Base-by-base conservation (phyloP, 2,113 vertebrate genomes). In the Pygathrix nemaeus region DNA sequence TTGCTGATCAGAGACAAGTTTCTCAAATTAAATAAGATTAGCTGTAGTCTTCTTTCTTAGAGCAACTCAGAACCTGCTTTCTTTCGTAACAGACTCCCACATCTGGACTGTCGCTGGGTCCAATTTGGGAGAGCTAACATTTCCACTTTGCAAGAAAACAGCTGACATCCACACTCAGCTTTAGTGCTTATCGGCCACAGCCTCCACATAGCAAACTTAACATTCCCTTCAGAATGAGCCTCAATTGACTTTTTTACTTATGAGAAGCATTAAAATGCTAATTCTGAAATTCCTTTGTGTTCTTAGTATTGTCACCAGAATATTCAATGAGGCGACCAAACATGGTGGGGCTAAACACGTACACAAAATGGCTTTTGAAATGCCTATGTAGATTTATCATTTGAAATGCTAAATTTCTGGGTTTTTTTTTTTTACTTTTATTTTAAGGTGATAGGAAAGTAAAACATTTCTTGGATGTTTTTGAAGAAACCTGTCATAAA, bases 221-320 rank as follows among this genome's bases (percentile, higher is more conserved):
- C 94, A 88, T 59, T 92, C 90, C 79, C 83, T 89, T 90, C 85
- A 97, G 48, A 89, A 93, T 90, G 85, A 96, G 73, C 86, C 55
- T 18, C 88, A 89, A 81, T 35, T 90, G 52, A 89, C 88, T 94
- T 94, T 96, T 81, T 80, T 57, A 87, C 48, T 90, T 97, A 70
- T 88, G 43, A 89, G 38, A 93, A 86, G 85, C 57, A 94, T 90
- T 78, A 88, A 97, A 93, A 94, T 94, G 72, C 64, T 96, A 88
- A 95, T 83, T 72, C 25, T 73, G 85, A 78, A 92, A 57, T 64
- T 92, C 23, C 88, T 88, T 43, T 79, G 38, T 97, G 55, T 92
- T 90, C n/a, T 87, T 93, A 90, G 52, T 82, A 48, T 66, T n/a
- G 25, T 75, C 64, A 75, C 72, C 16, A 66, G 75, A 82, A 70